A percentile compares a stretch with the other conserved stretches of the same genome.
phyloP scores from a whole-genome alignment of 2,797 vertebrate species.

The Sphenopsis melanotis region DNA sequence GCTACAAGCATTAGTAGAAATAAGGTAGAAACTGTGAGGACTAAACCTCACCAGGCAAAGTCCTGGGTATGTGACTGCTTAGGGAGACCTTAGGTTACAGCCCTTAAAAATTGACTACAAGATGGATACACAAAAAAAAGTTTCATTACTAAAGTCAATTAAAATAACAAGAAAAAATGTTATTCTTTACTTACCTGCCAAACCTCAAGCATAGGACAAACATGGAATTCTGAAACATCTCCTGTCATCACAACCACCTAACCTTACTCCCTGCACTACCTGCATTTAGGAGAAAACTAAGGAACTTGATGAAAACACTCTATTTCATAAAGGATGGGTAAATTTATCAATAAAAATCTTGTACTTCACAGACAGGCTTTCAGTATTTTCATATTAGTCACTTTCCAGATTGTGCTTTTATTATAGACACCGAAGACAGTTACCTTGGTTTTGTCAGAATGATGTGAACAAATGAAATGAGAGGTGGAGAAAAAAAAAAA shows the following conservation, averaged over 20 bases:
- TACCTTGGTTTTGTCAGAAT: not conserved
- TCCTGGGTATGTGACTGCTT: not conserved
- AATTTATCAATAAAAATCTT: not conserved
- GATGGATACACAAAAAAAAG: not conserved
- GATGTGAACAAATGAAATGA: not conserved
- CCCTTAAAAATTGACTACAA: not conserved
- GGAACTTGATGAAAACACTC: not conserved
- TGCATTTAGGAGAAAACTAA: slow-evolving; percentile 14
- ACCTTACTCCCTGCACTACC: slow-evolving; percentile 1
- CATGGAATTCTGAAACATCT: not conserved
- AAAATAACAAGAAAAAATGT: not conserved
- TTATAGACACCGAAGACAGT: not conserved
- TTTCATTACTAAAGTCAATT: not conserved
- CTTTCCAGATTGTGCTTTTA: not conserved
- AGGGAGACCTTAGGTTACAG: not conserved
- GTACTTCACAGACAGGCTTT: not conserved
- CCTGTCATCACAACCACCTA: slow-evolving; percentile 26
- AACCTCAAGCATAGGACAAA: not conserved
- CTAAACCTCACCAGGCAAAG: not conserved
- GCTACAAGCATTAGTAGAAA: not conserved
- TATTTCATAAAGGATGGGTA: not conserved
- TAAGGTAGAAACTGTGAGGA: not conserved
- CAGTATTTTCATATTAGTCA: not conserved
- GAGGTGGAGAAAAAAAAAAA: not conserved
- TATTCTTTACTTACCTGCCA: slow-evolving; percentile 28